Base-by-base conservation (phyloP, 92 coral and sea anemone genomes). In the Palythoa grandis region DNA sequence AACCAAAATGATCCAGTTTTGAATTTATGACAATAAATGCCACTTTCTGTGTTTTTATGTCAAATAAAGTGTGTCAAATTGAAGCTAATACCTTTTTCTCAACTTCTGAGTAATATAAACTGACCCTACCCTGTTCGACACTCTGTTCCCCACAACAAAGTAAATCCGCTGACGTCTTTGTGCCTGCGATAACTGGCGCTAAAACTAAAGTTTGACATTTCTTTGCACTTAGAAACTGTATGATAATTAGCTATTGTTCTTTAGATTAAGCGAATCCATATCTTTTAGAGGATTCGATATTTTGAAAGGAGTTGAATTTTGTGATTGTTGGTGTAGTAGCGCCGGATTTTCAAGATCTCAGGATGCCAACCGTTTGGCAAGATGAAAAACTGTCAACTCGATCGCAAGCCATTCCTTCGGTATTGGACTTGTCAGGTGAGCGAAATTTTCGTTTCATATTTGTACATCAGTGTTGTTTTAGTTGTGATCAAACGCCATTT, bases 131-230 rank as follows among this genome's bases (percentile, higher is more conserved):
- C 71, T 4, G 20, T 13, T 72, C 19, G 66, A 60, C 22, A 52
- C 66, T n/a, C 29, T 63, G 61, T 1, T 17, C 83, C 83, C 10
- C 5, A 37, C 54, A 35, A 61, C 38, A 60, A 67, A 19, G 19
- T 60, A 17, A 23, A 23, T 68, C 85, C 85, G 85, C 85, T 80
- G 85, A 48, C 14, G 16, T 0, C 8, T 25, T 66, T 66, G 85
- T 22, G 75, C 85, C 73, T 67, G 85, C 85, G 75, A 80, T 65
- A 25, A 76, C 82, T 47, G 85, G 85, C 85, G 85, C 85, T 80
- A 80, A 77, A 77, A 57, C 82, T 77, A 23, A 80, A 80, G 85
- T 67, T 69, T 80, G 85, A 63, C 85, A 63, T 22, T 65, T 80
- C 11, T 63, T 2, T 6, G 14, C 15, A n/a, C n/a, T 48, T 19